Conservation (phyloP, 2,888 invertebrate genomes). For the Lasioglossum leucozonium region DNA sequence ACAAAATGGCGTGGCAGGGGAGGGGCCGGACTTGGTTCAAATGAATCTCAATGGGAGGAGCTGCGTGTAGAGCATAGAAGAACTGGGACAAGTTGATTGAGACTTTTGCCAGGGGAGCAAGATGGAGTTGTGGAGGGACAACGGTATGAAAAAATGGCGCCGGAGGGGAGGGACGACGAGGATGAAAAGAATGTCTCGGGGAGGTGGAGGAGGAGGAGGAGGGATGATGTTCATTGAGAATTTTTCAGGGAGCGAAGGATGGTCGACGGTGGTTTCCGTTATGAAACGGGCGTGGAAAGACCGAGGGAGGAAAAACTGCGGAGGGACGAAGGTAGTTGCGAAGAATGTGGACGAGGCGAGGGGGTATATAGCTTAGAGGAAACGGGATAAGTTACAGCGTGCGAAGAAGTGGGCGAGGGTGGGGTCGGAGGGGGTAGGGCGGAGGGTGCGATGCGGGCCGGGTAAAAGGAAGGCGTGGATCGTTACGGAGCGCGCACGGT, state of each 20-base stretch:
- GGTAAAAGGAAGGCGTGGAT: conserved; percentile 68
- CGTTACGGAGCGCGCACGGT: conserved; percentile 56
- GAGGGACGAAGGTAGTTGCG: neutral
- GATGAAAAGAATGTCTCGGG: no score
- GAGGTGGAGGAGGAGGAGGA: no score
- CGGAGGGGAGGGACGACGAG: neutral
- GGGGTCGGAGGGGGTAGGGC: neutral
- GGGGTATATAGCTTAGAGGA: conserved; percentile 1
- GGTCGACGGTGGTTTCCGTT: neutral
- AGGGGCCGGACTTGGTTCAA: no score
- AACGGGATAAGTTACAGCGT: conserved; percentile 14
- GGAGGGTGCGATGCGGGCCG: conserved; percentile 24
- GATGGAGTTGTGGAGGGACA: neutral
- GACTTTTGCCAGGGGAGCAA: neutral
- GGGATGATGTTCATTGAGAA: neutral
- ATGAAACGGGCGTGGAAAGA: neutral
- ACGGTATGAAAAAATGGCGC: neutral
- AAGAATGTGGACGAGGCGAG: neutral
- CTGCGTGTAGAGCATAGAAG: no score
- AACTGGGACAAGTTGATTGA: no score
- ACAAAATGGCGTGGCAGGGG: no score
- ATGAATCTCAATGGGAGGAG: no score
- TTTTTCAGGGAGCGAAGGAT: neutral
- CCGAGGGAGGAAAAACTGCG: neutral
- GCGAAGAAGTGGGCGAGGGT: neutral